Base-by-base conservation (phyloP, 2,888 invertebrate species). In the Agrochola macilenta region DNA sequence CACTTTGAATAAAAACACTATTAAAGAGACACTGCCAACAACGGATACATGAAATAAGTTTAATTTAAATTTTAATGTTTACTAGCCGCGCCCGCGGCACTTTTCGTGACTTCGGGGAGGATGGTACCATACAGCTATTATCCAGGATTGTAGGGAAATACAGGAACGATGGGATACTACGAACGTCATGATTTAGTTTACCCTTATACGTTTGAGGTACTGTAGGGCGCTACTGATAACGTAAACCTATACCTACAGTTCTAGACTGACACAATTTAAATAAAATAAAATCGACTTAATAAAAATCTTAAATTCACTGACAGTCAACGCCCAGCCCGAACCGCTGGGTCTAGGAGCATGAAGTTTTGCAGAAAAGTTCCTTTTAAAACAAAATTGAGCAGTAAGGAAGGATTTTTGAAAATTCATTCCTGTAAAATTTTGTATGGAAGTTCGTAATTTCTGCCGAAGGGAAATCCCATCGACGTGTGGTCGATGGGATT, bases 1-100 rank as follows among this genome's bases (percentile, higher is more conserved):
- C 66, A 58, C 49, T 68, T 83, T 60, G 64, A 75, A 78, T 76
- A 65, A 64, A 82, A 76, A 65, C 76, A 78, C 49, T 65, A 75
- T 75, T 26, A 52, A 30, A 75, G 12, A 17, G 26, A 52, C 26
- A 9, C 39, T 23, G 49, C 9, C 12, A 5, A 52, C 76, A 12
- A 23, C 57, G 17, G 17, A 23, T 14, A 23, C n/a, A 30, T 8
- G 39, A 17, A 60, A 63, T 57, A n/a, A 74, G 39, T n/a, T 26
- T 57, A 12, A 17, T 64, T 74, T 26, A 1, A 49, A 17, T 64
- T 74, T 26, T 1, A 49, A 57, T 30, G 35, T 57, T 26, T 8
- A 39, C 23, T 57, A n/a, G 46, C 26, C 46, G 7, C n/a, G 17
- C 5, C 14, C 12, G 60, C 23, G 30, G 49, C 14, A 46, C 17